These are phyloP conservation scores for Dasyprocta punctata DNA, from an alignment of 2,113 vertebrate genomes.

Conservation along the genomic window DNA sequence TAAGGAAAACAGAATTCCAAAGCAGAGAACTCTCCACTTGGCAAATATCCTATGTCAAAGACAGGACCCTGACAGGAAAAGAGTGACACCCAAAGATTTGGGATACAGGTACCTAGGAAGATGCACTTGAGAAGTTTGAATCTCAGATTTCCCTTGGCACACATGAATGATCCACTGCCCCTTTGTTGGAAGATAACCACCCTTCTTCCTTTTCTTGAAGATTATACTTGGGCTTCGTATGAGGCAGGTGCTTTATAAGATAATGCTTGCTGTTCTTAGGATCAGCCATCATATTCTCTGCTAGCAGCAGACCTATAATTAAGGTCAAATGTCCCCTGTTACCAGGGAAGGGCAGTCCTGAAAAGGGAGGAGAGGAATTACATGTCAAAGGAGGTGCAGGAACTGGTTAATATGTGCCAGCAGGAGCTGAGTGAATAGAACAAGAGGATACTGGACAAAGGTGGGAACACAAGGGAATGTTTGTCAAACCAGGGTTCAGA, in stretches of 20 bases:
- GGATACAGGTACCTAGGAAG: not conserved
- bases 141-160: not conserved
- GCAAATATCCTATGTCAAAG: not conserved
- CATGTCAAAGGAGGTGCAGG: not conserved
- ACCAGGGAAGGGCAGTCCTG: not conserved
- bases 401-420: not conserved
- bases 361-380: not conserved
- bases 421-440: not conserved
- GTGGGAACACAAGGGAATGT: not conserved
- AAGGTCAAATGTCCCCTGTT: not conserved
- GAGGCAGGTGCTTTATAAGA: not conserved
- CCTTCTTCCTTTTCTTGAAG: not conserved
- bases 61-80: not conserved
- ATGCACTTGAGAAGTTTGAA: not conserved
- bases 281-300: not conserved
- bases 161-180: not conserved
- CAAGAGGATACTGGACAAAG: not conserved
- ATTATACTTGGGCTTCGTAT: not conserved
- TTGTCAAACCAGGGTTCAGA: not conserved
- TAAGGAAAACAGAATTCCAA: not conserved
- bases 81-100: not conserved
- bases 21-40: not conserved
- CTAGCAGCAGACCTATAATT: not conserved
- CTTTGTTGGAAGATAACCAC: not conserved
- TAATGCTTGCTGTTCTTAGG: not conserved